phyloP scores from a whole-genome alignment of 1,140 invertebrate genomes.

The Arion vulgaris region DNA sequence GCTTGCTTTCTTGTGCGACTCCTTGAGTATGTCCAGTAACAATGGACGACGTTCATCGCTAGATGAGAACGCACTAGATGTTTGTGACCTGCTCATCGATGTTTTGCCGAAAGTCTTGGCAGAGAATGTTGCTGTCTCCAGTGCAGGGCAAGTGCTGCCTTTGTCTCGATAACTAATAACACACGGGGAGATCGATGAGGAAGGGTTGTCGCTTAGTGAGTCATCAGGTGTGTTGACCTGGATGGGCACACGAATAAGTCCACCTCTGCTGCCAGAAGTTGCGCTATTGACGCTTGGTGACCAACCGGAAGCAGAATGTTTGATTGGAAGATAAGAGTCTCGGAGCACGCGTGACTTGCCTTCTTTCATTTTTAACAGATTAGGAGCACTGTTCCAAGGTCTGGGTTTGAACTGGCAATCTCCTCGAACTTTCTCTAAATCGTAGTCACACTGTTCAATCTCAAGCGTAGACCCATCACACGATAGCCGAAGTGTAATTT shows the following conservation, averaged over 20 bases:
- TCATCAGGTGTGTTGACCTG: neutral
- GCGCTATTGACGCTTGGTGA: constrained; percentile 4
- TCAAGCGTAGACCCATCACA: constrained; percentile 45
- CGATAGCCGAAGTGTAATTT: constrained; percentile 44
- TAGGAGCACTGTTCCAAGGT: constrained; percentile 35
- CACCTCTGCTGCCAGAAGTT: neutral
- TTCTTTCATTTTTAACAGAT: constrained; percentile 21
- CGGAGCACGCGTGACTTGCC: neutral
- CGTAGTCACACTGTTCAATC: constrained; percentile 43
- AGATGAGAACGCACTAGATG: neutral
- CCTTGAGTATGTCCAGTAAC: neutral
- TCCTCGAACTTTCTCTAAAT: constrained; percentile 4
- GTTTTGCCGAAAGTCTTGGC: neutral
- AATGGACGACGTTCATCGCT: neutral
- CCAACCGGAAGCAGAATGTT: constrained; percentile 25
- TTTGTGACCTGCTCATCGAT: neutral
- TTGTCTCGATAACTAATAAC: neutral
- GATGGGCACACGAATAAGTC: constrained; percentile 3
- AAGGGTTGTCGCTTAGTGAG: neutral
- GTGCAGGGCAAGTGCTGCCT: neutral
- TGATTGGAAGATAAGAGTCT: constrained; percentile 15
- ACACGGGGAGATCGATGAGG: neutral
- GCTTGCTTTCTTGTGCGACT: neutral
- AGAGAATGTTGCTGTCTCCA: neutral
- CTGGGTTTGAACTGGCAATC: neutral